Conservation (phyloP, 2,888 invertebrate species). For the Cantharis flavilabris region DNA sequence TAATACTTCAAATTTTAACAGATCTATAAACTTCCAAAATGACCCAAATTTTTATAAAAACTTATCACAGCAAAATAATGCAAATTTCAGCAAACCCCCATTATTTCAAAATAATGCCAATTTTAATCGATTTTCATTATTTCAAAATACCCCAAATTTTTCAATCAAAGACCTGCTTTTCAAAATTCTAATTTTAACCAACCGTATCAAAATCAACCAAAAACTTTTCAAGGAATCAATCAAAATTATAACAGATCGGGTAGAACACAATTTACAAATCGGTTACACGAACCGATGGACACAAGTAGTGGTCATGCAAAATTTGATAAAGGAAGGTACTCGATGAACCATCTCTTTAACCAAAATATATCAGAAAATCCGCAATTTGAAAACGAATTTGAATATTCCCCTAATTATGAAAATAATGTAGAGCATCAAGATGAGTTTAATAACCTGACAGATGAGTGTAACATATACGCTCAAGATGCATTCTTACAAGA, state of each 20-base stretch:
- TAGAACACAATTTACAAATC: no score
- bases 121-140: not conserved
- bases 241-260: no score
- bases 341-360: not conserved
- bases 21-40: no score
- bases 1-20: no score
- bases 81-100: no score
- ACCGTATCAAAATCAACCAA: not conserved
- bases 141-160: not conserved
- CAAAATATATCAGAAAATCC: not conserved
- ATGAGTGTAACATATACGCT: not conserved
- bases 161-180: not conserved
- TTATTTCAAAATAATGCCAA: no score
- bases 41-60: no score
- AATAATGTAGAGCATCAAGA: not conserved
- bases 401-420: not conserved
- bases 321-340: not conserved
- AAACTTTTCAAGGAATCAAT: not conserved
- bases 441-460: not conserved
- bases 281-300: not conserved
- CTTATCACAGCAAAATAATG: no score
- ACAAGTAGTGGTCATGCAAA: not conserved
- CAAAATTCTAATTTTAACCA: not conserved
- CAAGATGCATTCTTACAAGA: not conserved
- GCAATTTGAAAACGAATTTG: not conserved